phyloP scores from a whole-genome alignment of 2,113 vertebrate species.

The Myxocyprinus asiaticus region DNA sequence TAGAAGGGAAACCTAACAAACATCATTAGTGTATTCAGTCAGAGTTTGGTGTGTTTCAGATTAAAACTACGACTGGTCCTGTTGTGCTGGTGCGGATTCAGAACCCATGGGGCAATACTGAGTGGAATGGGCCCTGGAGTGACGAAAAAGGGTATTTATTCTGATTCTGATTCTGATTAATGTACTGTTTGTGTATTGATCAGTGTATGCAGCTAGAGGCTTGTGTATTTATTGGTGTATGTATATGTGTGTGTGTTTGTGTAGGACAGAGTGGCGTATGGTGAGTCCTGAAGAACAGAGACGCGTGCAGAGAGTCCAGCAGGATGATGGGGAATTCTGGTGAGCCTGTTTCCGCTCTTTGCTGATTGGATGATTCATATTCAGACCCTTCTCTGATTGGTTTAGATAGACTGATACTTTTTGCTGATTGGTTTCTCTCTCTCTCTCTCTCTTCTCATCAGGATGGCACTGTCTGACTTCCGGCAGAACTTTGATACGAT shows the following conservation, averaged over 20 bases:
- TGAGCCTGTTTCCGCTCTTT: constrained; percentile 18
- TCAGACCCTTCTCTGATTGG: background rate
- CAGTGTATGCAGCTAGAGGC: background rate
- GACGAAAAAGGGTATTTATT: constrained; percentile 56
- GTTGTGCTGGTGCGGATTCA: constrained; percentile 70
- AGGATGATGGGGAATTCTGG: constrained; percentile 66
- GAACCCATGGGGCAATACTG: constrained; percentile 78
- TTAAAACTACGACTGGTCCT: constrained; percentile 47
- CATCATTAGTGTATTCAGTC: background rate
- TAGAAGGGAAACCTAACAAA: background rate
- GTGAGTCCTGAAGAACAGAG: constrained; percentile 48
- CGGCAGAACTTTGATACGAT: constrained; percentile 69
- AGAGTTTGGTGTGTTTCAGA: constrained; percentile 57
- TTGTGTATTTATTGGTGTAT: background rate
- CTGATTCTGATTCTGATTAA: no score
- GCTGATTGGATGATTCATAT: background rate
- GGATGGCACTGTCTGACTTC: constrained; percentile 78
- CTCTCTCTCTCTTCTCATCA: constrained; percentile 40
- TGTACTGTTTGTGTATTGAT: background rate
- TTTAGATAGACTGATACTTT: background rate
- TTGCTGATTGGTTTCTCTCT: background rate
- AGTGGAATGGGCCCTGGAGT: constrained; percentile 79
- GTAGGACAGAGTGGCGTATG: constrained; percentile 50
- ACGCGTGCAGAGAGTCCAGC: constrained; percentile 36
- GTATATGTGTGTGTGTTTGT: background rate